Conservation (phyloP, 2,888 invertebrate species). For the Cerastis leucographa region DNA sequence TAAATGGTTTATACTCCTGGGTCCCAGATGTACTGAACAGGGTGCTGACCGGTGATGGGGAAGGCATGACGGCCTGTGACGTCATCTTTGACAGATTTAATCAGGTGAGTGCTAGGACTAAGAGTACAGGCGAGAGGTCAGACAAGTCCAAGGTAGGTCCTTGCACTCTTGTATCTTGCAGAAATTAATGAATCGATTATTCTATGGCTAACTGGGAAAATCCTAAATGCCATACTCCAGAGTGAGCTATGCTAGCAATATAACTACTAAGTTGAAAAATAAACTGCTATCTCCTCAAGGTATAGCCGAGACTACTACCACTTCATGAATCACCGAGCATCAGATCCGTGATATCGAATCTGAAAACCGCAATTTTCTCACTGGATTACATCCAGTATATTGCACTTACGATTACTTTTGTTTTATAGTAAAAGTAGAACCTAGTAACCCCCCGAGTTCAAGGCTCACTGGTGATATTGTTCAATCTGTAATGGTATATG, state of each 20-base stretch:
- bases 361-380: background rate
- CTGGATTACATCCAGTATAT: background rate
- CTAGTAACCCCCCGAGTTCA: background rate
- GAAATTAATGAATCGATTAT: background rate
- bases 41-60: conserved; percentile 79
- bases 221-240: background rate
- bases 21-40: conserved; percentile 91
- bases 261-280: background rate
- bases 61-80: conserved; percentile 80
- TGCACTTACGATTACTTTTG: background rate
- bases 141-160: background rate
- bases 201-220: background rate
- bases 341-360: background rate
- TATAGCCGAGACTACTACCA: too few relatives aligned
- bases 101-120: conserved; percentile 71
- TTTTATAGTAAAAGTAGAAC: background rate
- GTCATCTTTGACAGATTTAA: conserved; percentile 82
- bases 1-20: conserved; percentile 91
- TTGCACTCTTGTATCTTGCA: background rate
- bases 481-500: background rate
- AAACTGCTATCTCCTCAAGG: too few relatives aligned
- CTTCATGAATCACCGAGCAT: background rate
- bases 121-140: background rate
- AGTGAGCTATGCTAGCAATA: background rate
- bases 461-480: background rate